A percentile compares a stretch with the other conserved stretches of the same genome.
Conservation (phyloP, 1,140 invertebrate species). For the Planococcus citri region DNA sequence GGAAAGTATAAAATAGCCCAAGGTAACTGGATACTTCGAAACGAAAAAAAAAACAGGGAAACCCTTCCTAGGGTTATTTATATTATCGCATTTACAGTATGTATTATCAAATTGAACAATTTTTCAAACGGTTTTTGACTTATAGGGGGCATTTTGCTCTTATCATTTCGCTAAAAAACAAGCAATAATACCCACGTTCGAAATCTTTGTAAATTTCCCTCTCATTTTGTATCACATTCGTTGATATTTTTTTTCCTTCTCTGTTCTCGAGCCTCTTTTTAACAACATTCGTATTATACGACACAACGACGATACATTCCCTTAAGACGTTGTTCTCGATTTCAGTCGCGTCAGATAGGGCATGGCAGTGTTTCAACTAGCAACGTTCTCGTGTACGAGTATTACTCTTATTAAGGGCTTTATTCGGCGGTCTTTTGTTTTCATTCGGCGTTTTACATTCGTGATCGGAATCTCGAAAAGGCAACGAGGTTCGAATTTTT, state of each 20-base stretch:
- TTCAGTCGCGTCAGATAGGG: not conserved
- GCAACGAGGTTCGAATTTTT: too few relatives aligned
- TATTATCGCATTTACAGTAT: too few relatives aligned
- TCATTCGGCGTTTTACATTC: conserved; percentile 6
- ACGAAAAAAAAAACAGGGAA: too few relatives aligned
- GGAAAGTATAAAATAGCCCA: too few relatives aligned
- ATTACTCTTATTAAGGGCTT: not conserved
- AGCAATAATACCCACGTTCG: too few relatives aligned
- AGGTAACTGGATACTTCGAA: too few relatives aligned
- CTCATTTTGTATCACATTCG: too few relatives aligned
- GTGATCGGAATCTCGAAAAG: not conserved
- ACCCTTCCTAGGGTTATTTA: too few relatives aligned
- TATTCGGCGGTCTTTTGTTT: not conserved
- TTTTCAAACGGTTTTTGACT: not conserved
- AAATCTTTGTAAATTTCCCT: too few relatives aligned
- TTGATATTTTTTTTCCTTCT: not conserved
- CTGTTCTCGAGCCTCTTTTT: not conserved
- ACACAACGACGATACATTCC: not conserved
- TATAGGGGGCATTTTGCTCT: too few relatives aligned
- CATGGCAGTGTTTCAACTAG: not conserved
- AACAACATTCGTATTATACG: not conserved
- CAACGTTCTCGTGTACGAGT: not conserved
- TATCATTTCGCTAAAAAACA: too few relatives aligned
- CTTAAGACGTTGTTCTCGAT: not conserved
- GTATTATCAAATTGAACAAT: too few relatives aligned